Evolutionary conservation across 2,888 invertebrate species (phyloP).

Genomic region (Agrypnus murinus): DNA sequence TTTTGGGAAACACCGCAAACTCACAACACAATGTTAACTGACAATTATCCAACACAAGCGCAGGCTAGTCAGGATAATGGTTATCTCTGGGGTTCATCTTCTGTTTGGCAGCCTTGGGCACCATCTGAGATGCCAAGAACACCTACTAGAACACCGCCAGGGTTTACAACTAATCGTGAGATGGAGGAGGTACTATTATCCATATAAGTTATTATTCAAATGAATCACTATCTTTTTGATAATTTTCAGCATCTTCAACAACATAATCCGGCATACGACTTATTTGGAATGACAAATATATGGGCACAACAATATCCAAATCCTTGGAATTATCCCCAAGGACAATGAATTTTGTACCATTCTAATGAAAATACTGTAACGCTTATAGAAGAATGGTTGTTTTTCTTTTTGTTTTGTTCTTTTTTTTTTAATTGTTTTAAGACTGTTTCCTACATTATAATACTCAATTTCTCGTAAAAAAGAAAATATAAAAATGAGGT

Average conservation of each 20-base stretch:
- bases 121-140: slow-evolving; percentile 63
- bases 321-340: slow-evolving; percentile 67
- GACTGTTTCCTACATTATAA: slow-evolving; percentile 45
- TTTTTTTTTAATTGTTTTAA: slow-evolving; percentile 34
- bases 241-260: slow-evolving; percentile 21
- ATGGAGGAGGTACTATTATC: slow-evolving; percentile 53
- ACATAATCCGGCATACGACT: slow-evolving; percentile 64
- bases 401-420: slow-evolving; percentile 15
- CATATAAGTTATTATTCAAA: neutral
- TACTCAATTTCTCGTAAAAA: slow-evolving; percentile 42
- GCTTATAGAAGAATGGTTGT: slow-evolving; percentile 18
- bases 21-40: slow-evolving; percentile 17
- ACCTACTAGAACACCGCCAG: slow-evolving; percentile 69
- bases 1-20: slow-evolving; percentile 34
- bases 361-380: neutral
- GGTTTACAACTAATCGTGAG: slow-evolving; percentile 62
- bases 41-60: slow-evolving; percentile 26
- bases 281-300: slow-evolving; percentile 68
- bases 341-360: slow-evolving; percentile 50
- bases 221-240: too few species aligned
- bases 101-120: slow-evolving; percentile 69
- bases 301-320: slow-evolving; percentile 68
- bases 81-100: slow-evolving; percentile 69
- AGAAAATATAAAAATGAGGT: slow-evolving; percentile 25
- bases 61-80: slow-evolving; percentile 54